Evolutionary conservation across 1,140 invertebrate genomes (phyloP).

Genomic region (Olivierus martensii): DNA sequence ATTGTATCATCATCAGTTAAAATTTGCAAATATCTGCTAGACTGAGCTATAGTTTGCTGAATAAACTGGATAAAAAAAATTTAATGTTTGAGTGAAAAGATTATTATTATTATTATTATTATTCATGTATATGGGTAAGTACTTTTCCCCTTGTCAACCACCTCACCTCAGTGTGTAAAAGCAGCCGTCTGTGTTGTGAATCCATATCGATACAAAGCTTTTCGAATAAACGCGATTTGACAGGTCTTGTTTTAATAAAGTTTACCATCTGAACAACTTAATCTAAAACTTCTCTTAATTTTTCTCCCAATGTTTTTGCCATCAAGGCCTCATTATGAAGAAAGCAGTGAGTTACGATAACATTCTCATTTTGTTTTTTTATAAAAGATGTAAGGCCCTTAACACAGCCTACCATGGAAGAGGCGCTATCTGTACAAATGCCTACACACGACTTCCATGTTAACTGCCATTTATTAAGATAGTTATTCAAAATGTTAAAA

Average conservation of each 20-base stretch:
- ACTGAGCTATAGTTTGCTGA: too few relatives aligned
- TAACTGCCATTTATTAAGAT: background rate
- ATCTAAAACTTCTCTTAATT: constrained; percentile 1
- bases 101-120: too few relatives aligned
- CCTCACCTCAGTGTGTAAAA: too few relatives aligned
- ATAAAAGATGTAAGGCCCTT: too few relatives aligned
- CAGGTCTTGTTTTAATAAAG: background rate
- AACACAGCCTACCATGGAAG: background rate
- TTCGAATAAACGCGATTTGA: background rate
- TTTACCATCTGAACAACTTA: background rate
- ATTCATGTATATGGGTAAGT: too few relatives aligned
- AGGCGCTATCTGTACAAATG: background rate
- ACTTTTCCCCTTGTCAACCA: too few relatives aligned
- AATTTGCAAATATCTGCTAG: too few relatives aligned
- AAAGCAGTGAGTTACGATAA: background rate
- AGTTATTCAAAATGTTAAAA: background rate
- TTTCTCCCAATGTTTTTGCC: background rate
- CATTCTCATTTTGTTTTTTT: background rate
- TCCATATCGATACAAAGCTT: too few relatives aligned
- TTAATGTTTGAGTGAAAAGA: too few relatives aligned
- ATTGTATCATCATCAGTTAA: too few relatives aligned
- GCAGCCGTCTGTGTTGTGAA: too few relatives aligned
- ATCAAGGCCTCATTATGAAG: background rate
- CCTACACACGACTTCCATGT: background rate
- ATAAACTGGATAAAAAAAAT: too few relatives aligned